Evolutionary conservation across 2,888 invertebrate species (phyloP).

Genomic region (Leptogaster cylindrica): DNA sequence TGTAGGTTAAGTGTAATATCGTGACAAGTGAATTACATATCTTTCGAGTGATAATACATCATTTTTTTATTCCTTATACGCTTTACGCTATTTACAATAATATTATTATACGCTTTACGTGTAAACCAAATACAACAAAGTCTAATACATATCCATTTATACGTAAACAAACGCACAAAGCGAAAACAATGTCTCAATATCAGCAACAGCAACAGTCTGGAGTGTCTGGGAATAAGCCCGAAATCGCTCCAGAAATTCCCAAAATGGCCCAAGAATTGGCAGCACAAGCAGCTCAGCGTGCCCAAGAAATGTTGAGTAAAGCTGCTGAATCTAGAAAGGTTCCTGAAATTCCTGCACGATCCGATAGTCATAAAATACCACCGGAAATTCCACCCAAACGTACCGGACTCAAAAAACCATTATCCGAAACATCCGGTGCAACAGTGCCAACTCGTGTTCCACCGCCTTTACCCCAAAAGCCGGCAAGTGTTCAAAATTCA

Average conservation of each 20-base stretch:
- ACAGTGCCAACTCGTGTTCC: constrained; percentile 49
- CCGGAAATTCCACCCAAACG: constrained; percentile 62
- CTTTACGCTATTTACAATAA: too few species aligned
- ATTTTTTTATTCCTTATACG: too few species aligned
- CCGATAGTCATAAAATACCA: constrained; percentile 55
- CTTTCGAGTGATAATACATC: constrained; percentile 21
- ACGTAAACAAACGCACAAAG: background rate
- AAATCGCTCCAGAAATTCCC: constrained; percentile 59
- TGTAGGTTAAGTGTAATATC: constrained; percentile 10
- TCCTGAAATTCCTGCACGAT: constrained; percentile 61
- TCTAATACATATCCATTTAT: constrained; percentile 12
- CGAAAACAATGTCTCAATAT: constrained; percentile 13
- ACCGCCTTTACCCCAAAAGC: constrained; percentile 60
- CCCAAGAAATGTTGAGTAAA: constrained; percentile 59
- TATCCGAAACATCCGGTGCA: constrained; percentile 54
- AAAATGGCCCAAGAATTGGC: constrained; percentile 60
- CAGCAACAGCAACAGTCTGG: constrained; percentile 44
- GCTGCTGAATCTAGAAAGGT: constrained; percentile 57
- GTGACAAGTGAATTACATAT: constrained; percentile 33
- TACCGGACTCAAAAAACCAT: constrained; percentile 56
- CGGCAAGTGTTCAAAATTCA: constrained; percentile 58
- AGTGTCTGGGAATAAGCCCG: constrained; percentile 45
- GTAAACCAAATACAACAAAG: too few species aligned
- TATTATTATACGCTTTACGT: background rate
- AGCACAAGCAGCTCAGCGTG: constrained; percentile 60